Base-by-base conservation (phyloP, 2,113 vertebrate species). In the Tautogolabrus adspersus region DNA sequence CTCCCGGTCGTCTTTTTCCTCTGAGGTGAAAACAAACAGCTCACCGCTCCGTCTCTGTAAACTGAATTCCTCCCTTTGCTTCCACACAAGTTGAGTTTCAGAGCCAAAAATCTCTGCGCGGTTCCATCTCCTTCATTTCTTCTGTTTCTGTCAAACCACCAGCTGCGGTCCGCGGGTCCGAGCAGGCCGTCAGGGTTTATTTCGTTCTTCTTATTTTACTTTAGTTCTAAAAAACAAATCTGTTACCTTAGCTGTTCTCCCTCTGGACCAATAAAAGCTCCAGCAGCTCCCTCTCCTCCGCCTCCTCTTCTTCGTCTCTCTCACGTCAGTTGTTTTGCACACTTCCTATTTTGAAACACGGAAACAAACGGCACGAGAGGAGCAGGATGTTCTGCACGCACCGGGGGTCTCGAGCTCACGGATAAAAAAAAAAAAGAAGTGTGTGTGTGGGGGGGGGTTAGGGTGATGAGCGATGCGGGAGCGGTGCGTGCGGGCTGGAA, bases 321-420 rank as follows among this genome's bases (percentile, higher is more conserved):
- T 86, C 85, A 84, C 85, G 78, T 77, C 76, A 77, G 67, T 86
- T 90, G 72, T 87, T 90, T 49, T 83, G 83, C 80, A 70, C 79
- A 81, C 86, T 87, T 88, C 81, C 66, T 90, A 77, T 89, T 88
- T 84, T 81, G 71, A 91, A 76, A 89, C 72, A 87, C 26, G 88
- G 90, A 94, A 93, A 93, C 90, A 92, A 95, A 94, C 91, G 93
- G 88, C 94, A 92, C 63, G 54, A 78, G 69, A 87, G 65, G 82
- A 92, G 80, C 87, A 91, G 90, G 92, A 93, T 90, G 93, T 81
- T 66, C 80, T 65, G 79, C 75, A 13, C 77, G 57, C 80, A 72
- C 76, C 65, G 44, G 81, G 81, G 79, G 82, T 86, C 73, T 84
- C n/a, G 67, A 66, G 72, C 67, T 80, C 91, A 92, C 30, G 65